Evolutionary conservation across 2,113 vertebrate genomes (phyloP).

Genomic region (Phodopus roborovskii): DNA sequence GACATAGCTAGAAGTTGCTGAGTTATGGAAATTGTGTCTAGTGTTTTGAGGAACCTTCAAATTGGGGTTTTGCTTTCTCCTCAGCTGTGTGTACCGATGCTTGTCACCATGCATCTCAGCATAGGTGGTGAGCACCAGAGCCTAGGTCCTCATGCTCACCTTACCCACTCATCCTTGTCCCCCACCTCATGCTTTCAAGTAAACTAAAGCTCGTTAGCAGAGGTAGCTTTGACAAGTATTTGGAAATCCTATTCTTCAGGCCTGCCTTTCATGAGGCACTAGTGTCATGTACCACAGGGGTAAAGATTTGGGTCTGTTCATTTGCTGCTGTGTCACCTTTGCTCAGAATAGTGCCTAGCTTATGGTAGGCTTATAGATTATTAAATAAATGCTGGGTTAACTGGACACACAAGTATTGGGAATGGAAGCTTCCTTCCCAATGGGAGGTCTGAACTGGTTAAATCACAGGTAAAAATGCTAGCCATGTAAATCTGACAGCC

Average conservation of each 20-base stretch:
- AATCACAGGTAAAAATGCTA: not conserved
- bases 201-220: conserved; percentile 29
- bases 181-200: not conserved
- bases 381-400: conserved; percentile 20
- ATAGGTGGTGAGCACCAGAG: not conserved
- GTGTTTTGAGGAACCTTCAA: conserved; percentile 15
- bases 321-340: conserved; percentile 6
- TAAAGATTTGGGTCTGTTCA: conserved; percentile 17
- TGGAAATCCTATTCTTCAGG: not conserved
- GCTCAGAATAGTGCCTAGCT: not conserved
- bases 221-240: conserved; percentile 52
- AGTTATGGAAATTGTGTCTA: not conserved
- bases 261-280: not conserved
- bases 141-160: not conserved
- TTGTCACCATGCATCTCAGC: not conserved
- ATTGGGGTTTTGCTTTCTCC: not conserved
- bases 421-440: not conserved
- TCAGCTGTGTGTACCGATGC: not conserved
- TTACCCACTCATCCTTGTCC: not conserved
- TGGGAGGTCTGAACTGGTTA: not conserved
- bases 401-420: not conserved
- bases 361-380: not conserved
- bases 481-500: not conserved
- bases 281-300: not conserved
- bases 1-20: not conserved